Conservation (phyloP, 2,888 invertebrate genomes). For the Hymenopus coronatus region DNA sequence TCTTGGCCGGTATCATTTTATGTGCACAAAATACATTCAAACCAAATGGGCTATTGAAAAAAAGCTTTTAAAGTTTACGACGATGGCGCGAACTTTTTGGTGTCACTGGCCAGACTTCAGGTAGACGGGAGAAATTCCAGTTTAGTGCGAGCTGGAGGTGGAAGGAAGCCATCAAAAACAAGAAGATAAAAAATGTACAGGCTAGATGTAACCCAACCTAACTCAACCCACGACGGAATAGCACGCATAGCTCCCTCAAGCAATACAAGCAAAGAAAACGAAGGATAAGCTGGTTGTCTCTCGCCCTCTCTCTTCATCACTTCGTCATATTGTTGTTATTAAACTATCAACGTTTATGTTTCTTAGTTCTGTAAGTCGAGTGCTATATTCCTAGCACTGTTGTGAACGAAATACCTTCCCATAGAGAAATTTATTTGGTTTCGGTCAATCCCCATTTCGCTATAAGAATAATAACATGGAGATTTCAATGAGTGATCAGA, state of each 20-base stretch:
- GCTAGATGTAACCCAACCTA: slow-evolving; percentile 17
- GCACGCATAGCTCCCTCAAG: slow-evolving; percentile 29
- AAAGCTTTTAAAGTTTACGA: too few relatives aligned
- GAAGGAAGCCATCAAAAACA: not conserved
- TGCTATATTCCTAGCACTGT: too few relatives aligned
- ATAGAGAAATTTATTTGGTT: too few relatives aligned
- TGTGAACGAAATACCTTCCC: too few relatives aligned
- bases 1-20: too few relatives aligned
- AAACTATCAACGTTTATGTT: not conserved
- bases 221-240: slow-evolving; percentile 25
- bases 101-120: slow-evolving; percentile 4
- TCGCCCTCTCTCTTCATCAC: not conserved
- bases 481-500: not conserved
- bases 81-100: not conserved
- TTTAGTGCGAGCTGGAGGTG: not conserved
- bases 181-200: not conserved
- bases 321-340: not conserved
- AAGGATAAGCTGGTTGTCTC: not conserved
- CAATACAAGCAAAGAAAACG: not conserved
- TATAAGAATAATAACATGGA: not conserved
- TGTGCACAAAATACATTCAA: too few relatives aligned
- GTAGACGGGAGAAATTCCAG: not conserved
- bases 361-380: not conserved
- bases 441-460: not conserved
- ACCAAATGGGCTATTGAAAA: too few relatives aligned